Base-by-base conservation (phyloP, 2,888 invertebrate species). In the Galerucella calmariensis region DNA sequence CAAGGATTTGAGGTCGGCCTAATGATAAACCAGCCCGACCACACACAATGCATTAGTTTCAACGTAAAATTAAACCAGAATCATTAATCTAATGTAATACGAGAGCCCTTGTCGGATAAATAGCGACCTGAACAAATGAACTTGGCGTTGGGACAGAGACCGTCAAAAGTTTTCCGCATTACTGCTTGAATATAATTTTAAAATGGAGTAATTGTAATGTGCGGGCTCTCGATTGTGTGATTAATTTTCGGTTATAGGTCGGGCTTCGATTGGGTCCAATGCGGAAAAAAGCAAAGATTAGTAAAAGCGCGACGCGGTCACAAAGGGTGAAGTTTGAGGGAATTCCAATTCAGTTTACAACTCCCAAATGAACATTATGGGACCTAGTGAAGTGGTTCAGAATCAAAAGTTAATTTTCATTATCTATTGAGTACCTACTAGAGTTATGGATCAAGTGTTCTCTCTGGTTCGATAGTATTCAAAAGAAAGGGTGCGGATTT, bases 1-100 rank as follows among this genome's bases (percentile, higher is more conserved):
- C 46, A 14, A 2, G 12, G 61, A 62, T 62, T 24, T 27, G 46
- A 65, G 41, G 41, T 67, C 56, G 67, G 4, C 35, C 5, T 67
- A 67, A 67, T 67, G 67, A 67, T 67, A 56, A 67, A 56, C 67
- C 67, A 67, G n/a, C n/a, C 16, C 67, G 41, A 67, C 56, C 67
- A 41, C 67, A 67, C 16, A 67, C 41, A 67, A 67, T 58, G 67
- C 67, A 56, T 67, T 56, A 67, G 53, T 67, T 56, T 56, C 41
- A 41, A 56, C 67, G 56, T 67, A 58, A 67, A 56, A 67, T 67
- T 67, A 67, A 67, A 67, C 41, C 56, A 67, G 35, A 67, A 67
- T 67, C 67, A 67, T 67, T 67, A 67, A 67, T 67, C 67, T 58
- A 16, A 56, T 14, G 41, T 56, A 56, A 56, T 56, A 12, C 67